Conservation (phyloP, 2,113 vertebrate species). For the Xyliphius kryptos region DNA sequence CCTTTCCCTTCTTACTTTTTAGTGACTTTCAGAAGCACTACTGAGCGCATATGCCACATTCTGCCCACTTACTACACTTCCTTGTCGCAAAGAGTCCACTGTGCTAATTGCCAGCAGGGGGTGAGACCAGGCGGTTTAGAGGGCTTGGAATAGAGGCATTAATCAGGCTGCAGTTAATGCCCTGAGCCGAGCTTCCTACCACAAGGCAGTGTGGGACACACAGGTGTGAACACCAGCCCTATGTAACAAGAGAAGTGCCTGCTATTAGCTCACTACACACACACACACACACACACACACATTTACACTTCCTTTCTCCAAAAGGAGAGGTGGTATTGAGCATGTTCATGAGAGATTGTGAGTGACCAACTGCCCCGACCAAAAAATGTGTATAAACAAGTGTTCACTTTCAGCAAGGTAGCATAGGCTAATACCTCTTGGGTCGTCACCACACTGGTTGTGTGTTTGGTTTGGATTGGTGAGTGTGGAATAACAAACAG, state of each 20-base stretch:
- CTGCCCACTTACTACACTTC: constrained; percentile 44
- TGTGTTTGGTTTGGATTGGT: constrained; percentile 35
- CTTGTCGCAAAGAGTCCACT: constrained; percentile 26
- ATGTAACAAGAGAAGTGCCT: constrained; percentile 63
- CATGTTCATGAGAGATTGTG: background rate
- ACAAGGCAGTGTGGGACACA: constrained; percentile 40
- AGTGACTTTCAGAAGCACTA: background rate
- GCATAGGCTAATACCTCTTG: constrained; percentile 14
- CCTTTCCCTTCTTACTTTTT: too few relatives aligned
- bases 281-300: constrained; percentile 26
- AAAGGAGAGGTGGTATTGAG: background rate
- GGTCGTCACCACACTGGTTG: constrained; percentile 1
- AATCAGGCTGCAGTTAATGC: constrained; percentile 68
- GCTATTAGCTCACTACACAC: constrained; percentile 66
- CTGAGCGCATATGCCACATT: background rate
- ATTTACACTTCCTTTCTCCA: constrained; percentile 2
- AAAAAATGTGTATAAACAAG: too few relatives aligned
- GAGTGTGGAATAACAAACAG: constrained; percentile 39
- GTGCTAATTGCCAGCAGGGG: constrained; percentile 56
- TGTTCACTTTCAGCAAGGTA: constrained; percentile 12
- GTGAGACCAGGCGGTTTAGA: constrained; percentile 8
- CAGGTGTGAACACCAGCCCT: constrained; percentile 65
- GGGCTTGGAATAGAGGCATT: constrained; percentile 47
- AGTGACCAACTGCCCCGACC: too few relatives aligned
- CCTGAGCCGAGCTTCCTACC: constrained; percentile 46